Evolutionary conservation across 2,888 invertebrate genomes (phyloP).

Genomic region (Caenorhabditis sinica): DNA sequence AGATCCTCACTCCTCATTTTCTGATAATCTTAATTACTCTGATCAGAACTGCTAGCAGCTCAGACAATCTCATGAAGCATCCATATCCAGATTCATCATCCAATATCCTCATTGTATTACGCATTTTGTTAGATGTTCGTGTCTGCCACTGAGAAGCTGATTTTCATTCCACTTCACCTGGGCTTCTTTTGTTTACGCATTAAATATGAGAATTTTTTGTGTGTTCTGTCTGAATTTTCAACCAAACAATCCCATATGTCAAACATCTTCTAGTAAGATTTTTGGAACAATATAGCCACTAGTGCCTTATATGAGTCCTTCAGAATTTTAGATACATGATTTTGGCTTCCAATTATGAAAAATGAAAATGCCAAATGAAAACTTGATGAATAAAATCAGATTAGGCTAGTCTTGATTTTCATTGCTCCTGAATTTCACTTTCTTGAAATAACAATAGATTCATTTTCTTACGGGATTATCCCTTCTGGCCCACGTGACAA

Average conservation of each 20-base stretch:
- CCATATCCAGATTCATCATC: no score
- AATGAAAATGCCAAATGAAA: no score
- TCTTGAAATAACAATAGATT: slow-evolving; percentile 36
- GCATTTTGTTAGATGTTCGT: not conserved
- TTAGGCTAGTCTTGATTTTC: not conserved
- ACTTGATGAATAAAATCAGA: not conserved
- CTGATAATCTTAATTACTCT: no score
- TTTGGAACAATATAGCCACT: no score
- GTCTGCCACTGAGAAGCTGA: not conserved
- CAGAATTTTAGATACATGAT: not conserved
- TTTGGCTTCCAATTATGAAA: not conserved
- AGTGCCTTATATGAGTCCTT: no score
- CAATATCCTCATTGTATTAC: not conserved
- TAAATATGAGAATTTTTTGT: not conserved
- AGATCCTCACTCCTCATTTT: no score
- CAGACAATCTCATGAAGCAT: no score
- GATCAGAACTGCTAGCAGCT: no score
- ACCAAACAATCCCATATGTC: slow-evolving; percentile 5
- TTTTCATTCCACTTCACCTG: slow-evolving; percentile 25
- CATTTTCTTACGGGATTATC: not conserved
- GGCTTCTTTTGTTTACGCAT: slow-evolving; percentile 30
- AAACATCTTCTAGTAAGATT: slow-evolving; percentile 15
- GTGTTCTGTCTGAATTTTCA: slow-evolving; percentile 21
- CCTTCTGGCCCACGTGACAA: slow-evolving; percentile 5
- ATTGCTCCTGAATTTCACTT: not conserved